Conservation (phyloP, 2,113 vertebrate species). For the Scortum barcoo region DNA sequence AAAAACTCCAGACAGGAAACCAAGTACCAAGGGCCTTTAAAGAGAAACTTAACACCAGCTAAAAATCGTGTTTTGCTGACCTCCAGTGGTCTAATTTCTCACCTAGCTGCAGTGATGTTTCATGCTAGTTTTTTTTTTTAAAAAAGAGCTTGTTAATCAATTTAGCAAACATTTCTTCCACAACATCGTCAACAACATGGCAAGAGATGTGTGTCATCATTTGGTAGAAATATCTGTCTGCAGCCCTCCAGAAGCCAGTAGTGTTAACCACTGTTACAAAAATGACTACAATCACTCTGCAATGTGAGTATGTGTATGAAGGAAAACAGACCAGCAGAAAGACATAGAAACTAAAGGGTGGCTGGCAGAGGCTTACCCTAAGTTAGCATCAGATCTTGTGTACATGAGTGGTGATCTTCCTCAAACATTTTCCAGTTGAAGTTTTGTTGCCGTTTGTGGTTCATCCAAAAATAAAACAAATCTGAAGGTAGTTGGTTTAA, state of each 20-base stretch:
- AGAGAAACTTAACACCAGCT: neutral
- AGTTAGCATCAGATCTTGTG: neutral
- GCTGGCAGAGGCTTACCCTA: neutral
- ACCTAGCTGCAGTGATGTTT: neutral
- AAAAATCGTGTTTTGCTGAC: neutral
- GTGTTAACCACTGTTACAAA: neutral
- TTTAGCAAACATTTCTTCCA: neutral
- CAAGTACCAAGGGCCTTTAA: neutral
- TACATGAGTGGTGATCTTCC: neutral
- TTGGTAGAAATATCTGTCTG: neutral
- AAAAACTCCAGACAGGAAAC: neutral
- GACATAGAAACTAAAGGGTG: neutral
- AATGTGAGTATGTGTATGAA: too few species aligned
- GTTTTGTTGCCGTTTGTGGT: neutral
- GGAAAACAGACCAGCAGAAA: neutral
- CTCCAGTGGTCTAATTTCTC: neutral
- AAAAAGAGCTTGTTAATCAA: neutral
- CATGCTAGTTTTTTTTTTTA: too few species aligned
- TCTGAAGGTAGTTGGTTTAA: neutral
- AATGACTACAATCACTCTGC: neutral
- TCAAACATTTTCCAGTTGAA: neutral
- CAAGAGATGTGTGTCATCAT: neutral
- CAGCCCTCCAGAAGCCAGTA: neutral
- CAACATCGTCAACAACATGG: too few species aligned
- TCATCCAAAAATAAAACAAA: neutral